Evolutionary conservation across 2,113 vertebrate species (phyloP).

Genomic region (Climacteris rufus): DNA sequence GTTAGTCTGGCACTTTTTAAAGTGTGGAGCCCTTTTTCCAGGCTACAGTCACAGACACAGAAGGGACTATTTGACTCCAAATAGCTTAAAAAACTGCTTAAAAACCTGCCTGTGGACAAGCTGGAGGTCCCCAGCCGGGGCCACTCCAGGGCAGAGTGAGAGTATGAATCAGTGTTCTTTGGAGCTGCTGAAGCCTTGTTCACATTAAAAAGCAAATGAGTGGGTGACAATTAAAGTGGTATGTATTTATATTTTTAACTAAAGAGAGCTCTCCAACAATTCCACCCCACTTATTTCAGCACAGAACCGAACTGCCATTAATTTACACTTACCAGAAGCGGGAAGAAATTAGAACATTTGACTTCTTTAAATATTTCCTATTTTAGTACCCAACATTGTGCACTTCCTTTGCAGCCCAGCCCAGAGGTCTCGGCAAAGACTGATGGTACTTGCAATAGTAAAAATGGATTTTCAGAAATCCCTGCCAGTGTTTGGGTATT

Average conservation of each 20-base stretch:
- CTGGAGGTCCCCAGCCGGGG: neutral
- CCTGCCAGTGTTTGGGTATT: neutral
- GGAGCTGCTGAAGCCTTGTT: neutral
- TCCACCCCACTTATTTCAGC: neutral
- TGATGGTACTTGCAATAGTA: neutral
- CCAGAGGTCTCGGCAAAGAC: neutral
- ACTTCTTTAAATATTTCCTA: neutral
- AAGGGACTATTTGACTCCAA: neutral
- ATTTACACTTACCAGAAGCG: neutral
- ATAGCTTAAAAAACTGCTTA: no score
- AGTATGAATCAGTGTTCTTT: neutral
- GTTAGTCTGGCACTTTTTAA: neutral
- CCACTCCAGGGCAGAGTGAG: neutral
- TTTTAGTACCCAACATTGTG: neutral
- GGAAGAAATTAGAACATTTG: neutral
- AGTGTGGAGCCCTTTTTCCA: neutral
- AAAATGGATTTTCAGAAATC: neutral
- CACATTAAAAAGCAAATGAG: neutral
- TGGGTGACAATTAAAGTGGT: neutral
- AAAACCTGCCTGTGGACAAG: neutral
- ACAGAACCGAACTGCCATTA: neutral
- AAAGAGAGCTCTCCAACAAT: neutral
- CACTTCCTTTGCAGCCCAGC: neutral
- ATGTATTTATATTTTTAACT: neutral
- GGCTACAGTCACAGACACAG: neutral